Evolutionary conservation across 2,113 vertebrate genomes (phyloP).

Genomic region (Macroglossus sobrinus): DNA sequence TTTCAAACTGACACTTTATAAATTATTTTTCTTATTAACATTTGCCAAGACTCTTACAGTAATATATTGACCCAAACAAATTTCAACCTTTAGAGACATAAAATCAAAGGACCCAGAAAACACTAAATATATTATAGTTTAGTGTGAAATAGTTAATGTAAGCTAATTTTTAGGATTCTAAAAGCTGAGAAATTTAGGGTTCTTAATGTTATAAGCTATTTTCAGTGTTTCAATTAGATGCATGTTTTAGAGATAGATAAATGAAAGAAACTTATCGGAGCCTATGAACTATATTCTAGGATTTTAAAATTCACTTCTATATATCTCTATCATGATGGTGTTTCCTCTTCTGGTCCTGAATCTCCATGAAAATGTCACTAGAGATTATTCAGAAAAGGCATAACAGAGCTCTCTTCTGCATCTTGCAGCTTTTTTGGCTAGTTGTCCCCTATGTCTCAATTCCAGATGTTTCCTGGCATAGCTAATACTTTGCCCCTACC

Average conservation of each 20-base stretch:
- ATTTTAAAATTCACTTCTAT: neutral
- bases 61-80: neutral
- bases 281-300: neutral
- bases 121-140: neutral
- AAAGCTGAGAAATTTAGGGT: neutral
- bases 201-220: neutral
- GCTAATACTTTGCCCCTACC: neutral
- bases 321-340: neutral
- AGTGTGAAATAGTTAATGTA: neutral
- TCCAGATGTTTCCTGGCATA: neutral
- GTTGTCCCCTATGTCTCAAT: neutral
- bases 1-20: neutral
- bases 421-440: neutral
- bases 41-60: neutral
- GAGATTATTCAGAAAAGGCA: neutral
- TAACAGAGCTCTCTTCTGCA: neutral
- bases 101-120: neutral
- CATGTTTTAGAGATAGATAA: neutral
- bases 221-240: neutral
- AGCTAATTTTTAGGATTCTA: neutral
- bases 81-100: neutral
- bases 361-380: neutral
- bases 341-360: neutral
- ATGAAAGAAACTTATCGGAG: neutral
- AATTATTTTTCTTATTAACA: conserved; percentile 23